Evolutionary conservation across 2,797 vertebrate genomes (phyloP).

Genomic region (Perodicticus potto): DNA sequence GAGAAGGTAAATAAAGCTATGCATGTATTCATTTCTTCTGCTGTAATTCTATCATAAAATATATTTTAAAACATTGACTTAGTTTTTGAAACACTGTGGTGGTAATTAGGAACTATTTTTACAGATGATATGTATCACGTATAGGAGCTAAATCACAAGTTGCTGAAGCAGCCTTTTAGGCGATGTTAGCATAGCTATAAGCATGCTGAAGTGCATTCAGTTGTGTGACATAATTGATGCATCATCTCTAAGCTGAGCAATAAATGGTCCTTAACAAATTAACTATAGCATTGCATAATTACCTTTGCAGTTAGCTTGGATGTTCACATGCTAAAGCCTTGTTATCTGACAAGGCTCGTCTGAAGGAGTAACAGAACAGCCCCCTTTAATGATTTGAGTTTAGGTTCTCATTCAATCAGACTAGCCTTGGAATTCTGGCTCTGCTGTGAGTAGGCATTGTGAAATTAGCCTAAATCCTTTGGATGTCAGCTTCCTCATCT

Average conservation of each 20-base stretch:
- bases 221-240: neutral
- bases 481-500: neutral
- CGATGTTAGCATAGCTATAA: neutral
- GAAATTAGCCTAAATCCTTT: neutral
- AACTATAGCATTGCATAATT: neutral
- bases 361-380: neutral
- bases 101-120: constrained; percentile 48
- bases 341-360: neutral
- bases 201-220: neutral
- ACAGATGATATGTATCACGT: neutral
- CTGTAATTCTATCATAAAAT: constrained; percentile 53
- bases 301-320: neutral
- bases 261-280: neutral
- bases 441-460: neutral
- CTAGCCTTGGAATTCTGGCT: neutral
- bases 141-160: neutral
- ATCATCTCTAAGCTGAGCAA: neutral
- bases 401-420: neutral
- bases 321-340: neutral
- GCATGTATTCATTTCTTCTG: constrained; percentile 16
- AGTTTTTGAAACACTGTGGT: constrained; percentile 46
- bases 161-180: neutral
- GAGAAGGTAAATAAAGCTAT: constrained; percentile 14
- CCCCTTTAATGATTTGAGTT: neutral
- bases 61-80: constrained; percentile 51